Evolutionary conservation across 2,888 invertebrate genomes (phyloP).

Genomic region (Polydesmus complanatus): DNA sequence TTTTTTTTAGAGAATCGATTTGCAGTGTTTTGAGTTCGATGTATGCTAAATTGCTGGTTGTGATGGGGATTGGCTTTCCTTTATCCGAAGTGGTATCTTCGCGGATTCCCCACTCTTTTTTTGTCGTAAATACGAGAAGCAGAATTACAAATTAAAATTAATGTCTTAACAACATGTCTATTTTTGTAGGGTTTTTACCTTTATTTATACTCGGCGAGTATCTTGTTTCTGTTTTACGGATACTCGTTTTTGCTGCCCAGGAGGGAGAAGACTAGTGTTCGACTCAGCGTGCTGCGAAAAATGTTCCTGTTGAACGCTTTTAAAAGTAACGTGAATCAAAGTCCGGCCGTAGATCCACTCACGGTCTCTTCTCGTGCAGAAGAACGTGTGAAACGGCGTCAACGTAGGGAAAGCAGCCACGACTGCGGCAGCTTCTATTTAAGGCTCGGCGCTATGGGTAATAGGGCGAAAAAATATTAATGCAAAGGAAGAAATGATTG

Average conservation of each 20-base stretch:
- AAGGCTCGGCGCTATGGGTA: constrained; percentile 82
- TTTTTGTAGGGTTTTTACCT: constrained; percentile 60
- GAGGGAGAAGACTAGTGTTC: constrained; percentile 6
- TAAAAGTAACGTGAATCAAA: background rate
- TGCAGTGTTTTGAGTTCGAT: constrained; percentile 84
- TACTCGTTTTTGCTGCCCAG: constrained; percentile 37
- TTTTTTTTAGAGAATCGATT: constrained; percentile 57
- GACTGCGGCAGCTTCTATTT: constrained; percentile 87
- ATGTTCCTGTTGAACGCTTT: background rate
- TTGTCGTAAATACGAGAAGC: constrained; percentile 49
- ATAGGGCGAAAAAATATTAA: constrained; percentile 43
- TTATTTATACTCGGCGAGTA: constrained; percentile 73
- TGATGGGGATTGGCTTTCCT: constrained; percentile 89
- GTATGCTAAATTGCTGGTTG: constrained; percentile 82
- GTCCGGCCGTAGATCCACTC: background rate
- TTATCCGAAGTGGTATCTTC: constrained; percentile 92
- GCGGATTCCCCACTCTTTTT: constrained; percentile 83
- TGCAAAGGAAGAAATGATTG: constrained; percentile 30
- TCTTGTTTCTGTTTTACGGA: constrained; percentile 69
- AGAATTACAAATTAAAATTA: background rate
- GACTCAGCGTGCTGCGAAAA: background rate
- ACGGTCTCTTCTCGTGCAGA: background rate
- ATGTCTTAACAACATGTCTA: background rate
- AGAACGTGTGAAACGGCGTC: constrained; percentile 4
- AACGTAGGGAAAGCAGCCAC: constrained; percentile 31